phyloP scores from a whole-genome alignment of 2,113 vertebrate species.

The Mesoclemmys tuberculata region DNA sequence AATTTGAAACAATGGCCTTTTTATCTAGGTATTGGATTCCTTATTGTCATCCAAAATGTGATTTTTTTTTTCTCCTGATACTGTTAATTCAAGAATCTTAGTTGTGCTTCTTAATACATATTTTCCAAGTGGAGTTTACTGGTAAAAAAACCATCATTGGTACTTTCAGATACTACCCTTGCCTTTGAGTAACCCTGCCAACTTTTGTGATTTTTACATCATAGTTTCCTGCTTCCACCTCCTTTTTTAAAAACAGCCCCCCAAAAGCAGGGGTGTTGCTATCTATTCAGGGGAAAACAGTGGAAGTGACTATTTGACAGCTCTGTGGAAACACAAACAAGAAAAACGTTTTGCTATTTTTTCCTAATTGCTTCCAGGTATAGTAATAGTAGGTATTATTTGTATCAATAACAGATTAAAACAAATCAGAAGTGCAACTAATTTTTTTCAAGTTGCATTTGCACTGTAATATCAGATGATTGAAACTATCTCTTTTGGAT shows the following conservation, averaged over 20 bases:
- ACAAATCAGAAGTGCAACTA: background rate
- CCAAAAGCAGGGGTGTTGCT: background rate
- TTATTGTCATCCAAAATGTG: background rate
- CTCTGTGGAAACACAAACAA: background rate
- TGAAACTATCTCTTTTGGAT: constrained; percentile 71
- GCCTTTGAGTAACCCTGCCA: background rate
- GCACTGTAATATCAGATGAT: constrained; percentile 57
- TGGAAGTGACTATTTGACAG: background rate
- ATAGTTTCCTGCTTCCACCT: background rate
- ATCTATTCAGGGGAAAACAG: background rate
- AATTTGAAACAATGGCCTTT: constrained; percentile 1
- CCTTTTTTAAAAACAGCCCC: background rate
- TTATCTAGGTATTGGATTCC: background rate
- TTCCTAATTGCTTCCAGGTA: background rate
- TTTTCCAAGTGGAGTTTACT: constrained; percentile 13
- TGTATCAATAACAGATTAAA: background rate
- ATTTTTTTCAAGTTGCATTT: background rate
- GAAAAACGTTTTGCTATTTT: background rate
- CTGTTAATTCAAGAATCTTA: background rate
- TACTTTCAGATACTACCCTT: background rate
- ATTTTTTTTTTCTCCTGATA: background rate
- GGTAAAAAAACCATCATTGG: background rate
- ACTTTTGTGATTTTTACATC: background rate
- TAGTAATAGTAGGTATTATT: background rate
- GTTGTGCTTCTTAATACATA: constrained; percentile 14